A percentile compares a stretch with the other conserved stretches of the same genome.
phyloP scores from a whole-genome alignment of 2,113 vertebrate species.

The Macroglossus sobrinus region DNA sequence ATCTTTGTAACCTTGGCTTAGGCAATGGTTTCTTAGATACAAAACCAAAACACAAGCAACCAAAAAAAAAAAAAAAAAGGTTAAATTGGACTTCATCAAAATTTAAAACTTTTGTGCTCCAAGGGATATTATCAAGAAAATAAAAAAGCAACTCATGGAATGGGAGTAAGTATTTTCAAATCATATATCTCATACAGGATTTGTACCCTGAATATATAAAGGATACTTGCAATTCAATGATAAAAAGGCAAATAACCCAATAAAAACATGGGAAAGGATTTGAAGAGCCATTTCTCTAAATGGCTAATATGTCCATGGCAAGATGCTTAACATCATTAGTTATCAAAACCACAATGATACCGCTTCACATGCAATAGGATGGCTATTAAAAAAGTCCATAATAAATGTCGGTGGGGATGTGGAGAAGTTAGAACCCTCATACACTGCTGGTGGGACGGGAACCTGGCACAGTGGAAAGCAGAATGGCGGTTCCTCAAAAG shows the following conservation, averaged over 20 bases:
- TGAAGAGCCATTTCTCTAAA: not conserved
- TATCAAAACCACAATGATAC: not conserved
- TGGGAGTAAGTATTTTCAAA: not conserved
- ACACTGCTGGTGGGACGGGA: not conserved
- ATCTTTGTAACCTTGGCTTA: not conserved
- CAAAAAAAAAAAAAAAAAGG: not conserved
- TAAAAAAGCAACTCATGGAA: not conserved
- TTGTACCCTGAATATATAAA: not conserved
- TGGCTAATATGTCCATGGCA: not conserved
- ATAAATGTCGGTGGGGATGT: not conserved
- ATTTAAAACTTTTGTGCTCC: not conserved
- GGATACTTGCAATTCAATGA: not conserved
- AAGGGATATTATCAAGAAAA: not conserved
- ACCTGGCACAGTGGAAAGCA: not conserved
- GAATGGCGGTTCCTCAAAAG: not conserved
- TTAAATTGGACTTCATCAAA: not conserved
- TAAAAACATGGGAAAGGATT: not conserved
- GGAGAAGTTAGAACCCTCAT: not conserved
- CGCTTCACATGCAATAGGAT: too few species aligned
- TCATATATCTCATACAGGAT: not conserved
- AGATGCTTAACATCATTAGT: not conserved
- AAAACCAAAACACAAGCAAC: not conserved
- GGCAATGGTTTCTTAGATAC: not conserved
- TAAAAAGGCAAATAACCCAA: not conserved
- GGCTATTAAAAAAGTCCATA: not conserved